Evolutionary conservation across 1,140 invertebrate species (phyloP).

Genomic region (Drosophila yakuba): DNA sequence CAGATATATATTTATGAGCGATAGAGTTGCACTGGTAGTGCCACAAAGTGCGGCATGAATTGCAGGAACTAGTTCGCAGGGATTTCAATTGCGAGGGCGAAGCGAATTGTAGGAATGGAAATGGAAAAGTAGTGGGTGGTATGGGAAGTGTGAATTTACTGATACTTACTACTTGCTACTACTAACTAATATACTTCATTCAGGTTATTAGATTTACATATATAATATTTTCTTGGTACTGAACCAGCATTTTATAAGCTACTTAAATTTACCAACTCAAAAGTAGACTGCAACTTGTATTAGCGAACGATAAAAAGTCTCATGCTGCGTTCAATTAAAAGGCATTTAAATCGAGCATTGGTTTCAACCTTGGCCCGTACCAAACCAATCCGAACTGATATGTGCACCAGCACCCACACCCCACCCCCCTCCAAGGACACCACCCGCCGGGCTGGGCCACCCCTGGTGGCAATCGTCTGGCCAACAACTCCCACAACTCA

Average conservation of each 20-base stretch:
- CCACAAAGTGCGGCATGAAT: conserved; percentile 33
- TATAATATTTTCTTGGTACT: too few relatives aligned
- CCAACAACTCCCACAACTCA: conserved; percentile 63
- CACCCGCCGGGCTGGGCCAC: conserved; percentile 23
- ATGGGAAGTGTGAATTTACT: too few relatives aligned
- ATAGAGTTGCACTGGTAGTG: conserved; percentile 25
- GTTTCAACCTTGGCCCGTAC: conserved; percentile 12
- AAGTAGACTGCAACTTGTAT: conserved; percentile 6
- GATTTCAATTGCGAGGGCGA: conserved; percentile 25
- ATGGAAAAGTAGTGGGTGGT: neutral
- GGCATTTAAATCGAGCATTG: conserved; percentile 63
- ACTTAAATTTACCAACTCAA: too few relatives aligned
- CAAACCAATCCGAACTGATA: too few relatives aligned
- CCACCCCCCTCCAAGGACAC: neutral
- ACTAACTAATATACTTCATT: too few relatives aligned
- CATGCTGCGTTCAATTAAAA: conserved; percentile 77
- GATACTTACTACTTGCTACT: too few relatives aligned
- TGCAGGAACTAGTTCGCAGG: conserved; percentile 28
- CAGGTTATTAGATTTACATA: too few relatives aligned
- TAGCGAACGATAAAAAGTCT: conserved; percentile 24
- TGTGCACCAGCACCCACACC: neutral
- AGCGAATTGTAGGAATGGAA: neutral
- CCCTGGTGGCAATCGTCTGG: conserved; percentile 39
- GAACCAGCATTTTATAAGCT: too few relatives aligned
- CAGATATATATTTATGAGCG: conserved; percentile 52